Base-by-base conservation (phyloP, 2,888 invertebrate species). In the Dryobota labecula region DNA sequence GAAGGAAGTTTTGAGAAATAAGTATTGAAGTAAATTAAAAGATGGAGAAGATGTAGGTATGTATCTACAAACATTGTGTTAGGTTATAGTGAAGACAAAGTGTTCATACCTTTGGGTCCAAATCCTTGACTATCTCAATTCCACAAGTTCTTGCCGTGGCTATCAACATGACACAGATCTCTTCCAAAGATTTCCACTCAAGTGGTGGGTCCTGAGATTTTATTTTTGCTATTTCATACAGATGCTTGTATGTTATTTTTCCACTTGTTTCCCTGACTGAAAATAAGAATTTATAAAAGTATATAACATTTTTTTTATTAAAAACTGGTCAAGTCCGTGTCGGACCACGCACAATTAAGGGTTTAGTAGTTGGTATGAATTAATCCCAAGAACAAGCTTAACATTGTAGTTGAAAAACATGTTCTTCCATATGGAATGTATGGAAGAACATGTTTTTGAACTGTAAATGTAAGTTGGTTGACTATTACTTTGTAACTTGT, bases 161-260 rank as follows among this genome's bases (percentile, higher is more conserved):
- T 82, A 99, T 97, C 15, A 99, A 89, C 97, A 97, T 97, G 80
- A 96, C 96, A 90, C 99, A 99, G 88, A 99, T 96, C 89, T 98
- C 97, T 93, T 98, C 89, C 76, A 98, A 86, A 15, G 96, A 90
- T 80, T 95, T 94, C 87, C 97, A 96, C 86, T 97, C 97, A 36
- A 97, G 91, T 0, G 97, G 94, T 6, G 98, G 98, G 94, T 99
- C 99, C 90, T 98, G 96, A n/a, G 97, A 96, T 94, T 99, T 99
- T n/a, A 99, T 98, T 92, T 97, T 97, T 0, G 99, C 99, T 90
- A 99, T 99, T 97, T 99, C 99, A 94, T 99, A 99, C 20, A 99
- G 93, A 94, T 99, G 99, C 92, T 99, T 99, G 0, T 98, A 89
- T 0, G 99, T 98, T 70, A 99, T 97, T 96, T 98, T 99, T 1